These are phyloP conservation scores for Pseudobourletiella spinata DNA, from an alignment of 1,140 invertebrate species.

Conservation along the genomic window DNA sequence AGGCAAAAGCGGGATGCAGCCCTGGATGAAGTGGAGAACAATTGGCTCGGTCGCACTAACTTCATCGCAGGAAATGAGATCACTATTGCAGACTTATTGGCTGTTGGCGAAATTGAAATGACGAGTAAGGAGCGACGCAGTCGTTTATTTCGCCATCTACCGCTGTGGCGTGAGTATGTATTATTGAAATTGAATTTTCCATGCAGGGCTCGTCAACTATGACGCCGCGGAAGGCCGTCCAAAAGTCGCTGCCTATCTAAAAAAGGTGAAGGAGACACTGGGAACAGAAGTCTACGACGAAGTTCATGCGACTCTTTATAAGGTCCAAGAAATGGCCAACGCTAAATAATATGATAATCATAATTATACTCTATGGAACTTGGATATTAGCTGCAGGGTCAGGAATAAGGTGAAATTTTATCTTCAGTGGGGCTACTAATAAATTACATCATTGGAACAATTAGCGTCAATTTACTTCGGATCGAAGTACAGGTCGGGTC, in stretches of 20 bases:
- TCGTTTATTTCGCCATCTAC: too few relatives aligned
- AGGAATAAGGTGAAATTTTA: too few relatives aligned
- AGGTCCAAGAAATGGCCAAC: too few relatives aligned
- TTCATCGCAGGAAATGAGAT: conserved; percentile 58
- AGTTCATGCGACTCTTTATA: neutral
- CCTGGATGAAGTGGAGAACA: conserved; percentile 40
- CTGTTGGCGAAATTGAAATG: conserved; percentile 64
- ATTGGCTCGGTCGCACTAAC: conserved; percentile 43
- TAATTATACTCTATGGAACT: too few relatives aligned
- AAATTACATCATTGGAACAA: too few relatives aligned
- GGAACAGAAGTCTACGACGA: neutral
- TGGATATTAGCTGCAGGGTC: too few relatives aligned
- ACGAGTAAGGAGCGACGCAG: too few relatives aligned
- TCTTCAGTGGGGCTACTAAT: too few relatives aligned
- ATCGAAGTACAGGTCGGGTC: too few relatives aligned
- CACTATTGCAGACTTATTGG: conserved; percentile 67
- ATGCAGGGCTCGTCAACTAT: neutral
- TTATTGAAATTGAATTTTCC: neutral
- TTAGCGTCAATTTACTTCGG: too few relatives aligned
- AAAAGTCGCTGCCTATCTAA: neutral
- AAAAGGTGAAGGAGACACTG: neutral
- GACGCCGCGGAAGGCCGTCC: neutral
- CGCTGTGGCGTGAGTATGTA: too few relatives aligned
- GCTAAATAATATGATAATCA: too few relatives aligned
- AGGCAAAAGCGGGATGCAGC: conserved; percentile 30